Conservation (phyloP, 2,888 invertebrate species). For the Tetragnatha montana region DNA sequence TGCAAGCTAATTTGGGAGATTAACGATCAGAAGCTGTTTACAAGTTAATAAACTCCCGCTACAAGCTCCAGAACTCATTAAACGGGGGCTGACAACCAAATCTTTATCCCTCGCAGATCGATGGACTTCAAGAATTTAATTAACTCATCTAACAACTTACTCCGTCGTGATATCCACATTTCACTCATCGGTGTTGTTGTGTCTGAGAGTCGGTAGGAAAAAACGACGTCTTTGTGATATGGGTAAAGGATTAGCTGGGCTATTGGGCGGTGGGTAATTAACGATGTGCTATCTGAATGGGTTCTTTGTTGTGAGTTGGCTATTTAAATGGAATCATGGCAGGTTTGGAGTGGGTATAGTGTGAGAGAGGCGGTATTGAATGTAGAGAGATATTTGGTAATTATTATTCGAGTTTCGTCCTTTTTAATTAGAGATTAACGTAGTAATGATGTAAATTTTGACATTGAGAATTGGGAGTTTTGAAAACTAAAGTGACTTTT, state of each 20-base stretch:
- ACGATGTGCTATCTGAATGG: background rate
- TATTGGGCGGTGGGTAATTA: background rate
- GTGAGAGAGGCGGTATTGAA: no score
- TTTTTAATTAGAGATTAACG: no score
- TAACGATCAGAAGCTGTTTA: conserved; percentile 56
- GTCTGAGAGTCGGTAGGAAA: background rate
- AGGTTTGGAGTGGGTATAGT: no score
- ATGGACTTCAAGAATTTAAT: conserved; percentile 59
- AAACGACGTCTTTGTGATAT: background rate
- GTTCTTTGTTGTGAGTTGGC: background rate
- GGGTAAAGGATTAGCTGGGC: background rate
- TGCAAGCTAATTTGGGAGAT: conserved; percentile 53
- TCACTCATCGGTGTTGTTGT: background rate
- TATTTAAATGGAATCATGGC: no score
- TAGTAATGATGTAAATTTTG: no score
- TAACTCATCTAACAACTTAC: conserved; percentile 50
- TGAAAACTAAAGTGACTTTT: no score
- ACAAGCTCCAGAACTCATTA: conserved; percentile 55
- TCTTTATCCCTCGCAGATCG: conserved; percentile 36
- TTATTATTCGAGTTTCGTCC: no score
- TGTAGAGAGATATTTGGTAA: no score
- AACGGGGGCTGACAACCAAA: conserved; percentile 51
- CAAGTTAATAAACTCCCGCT: conserved; percentile 57
- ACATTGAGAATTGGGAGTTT: no score
- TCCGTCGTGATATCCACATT: conserved; percentile 43